Conservation (phyloP, 2,113 vertebrate species). For the Hepsetus odoe region DNA sequence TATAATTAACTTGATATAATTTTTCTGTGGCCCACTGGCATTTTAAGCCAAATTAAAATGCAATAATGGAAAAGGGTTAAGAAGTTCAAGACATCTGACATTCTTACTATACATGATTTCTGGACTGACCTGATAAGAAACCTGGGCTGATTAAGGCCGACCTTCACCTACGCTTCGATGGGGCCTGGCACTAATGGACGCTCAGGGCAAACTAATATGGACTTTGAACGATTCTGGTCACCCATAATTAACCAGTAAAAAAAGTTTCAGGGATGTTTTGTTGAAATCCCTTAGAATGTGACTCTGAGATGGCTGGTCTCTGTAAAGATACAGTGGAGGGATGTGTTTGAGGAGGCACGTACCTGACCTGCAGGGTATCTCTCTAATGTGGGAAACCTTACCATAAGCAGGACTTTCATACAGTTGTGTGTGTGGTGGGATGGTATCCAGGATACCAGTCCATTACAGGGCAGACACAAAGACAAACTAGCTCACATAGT, state of each 20-base stretch:
- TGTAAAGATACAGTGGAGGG: constrained; percentile 30
- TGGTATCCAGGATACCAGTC: too few relatives aligned
- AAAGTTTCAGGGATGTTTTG: background rate
- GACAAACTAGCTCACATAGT: too few relatives aligned
- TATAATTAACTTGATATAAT: constrained; percentile 37
- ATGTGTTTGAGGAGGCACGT: constrained; percentile 38
- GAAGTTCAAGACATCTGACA: constrained; percentile 51
- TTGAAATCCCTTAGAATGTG: background rate
- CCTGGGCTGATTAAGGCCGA: constrained; percentile 62
- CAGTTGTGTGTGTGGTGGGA: too few relatives aligned
- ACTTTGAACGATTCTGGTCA: constrained; percentile 60
- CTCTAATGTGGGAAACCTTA: constrained; percentile 63
- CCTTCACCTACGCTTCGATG: constrained; percentile 64
- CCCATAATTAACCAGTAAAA: constrained; percentile 55
- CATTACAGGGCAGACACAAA: too few relatives aligned
- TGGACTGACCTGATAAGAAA: constrained; percentile 63
- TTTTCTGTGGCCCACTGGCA: constrained; percentile 35
- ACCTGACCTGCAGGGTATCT: constrained; percentile 56
- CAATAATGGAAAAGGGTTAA: constrained; percentile 50
- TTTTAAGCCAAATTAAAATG: constrained; percentile 45
- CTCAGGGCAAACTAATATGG: constrained; percentile 63
- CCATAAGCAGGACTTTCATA: constrained; percentile 44
- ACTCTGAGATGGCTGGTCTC: constrained; percentile 18
- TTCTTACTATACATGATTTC: constrained; percentile 54
- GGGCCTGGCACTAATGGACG: constrained; percentile 44